Evolutionary conservation across 1,140 invertebrate genomes (phyloP).

Genomic region (Drosophila ironensis): DNA sequence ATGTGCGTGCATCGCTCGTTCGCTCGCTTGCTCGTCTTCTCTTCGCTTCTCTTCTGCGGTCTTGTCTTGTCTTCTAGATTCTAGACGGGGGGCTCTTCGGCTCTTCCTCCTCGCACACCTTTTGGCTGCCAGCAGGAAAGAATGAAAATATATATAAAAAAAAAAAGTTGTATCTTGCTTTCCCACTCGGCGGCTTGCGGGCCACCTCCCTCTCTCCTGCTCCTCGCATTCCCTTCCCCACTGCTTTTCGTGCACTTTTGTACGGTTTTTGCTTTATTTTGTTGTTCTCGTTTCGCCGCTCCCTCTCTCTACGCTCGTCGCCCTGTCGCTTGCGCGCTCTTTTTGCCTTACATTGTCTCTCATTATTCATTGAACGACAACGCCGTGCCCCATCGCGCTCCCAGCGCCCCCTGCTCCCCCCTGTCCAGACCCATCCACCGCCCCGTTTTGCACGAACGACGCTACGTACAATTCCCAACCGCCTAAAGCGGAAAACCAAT

Average conservation of each 20-base stretch:
- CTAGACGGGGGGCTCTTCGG: constrained; percentile 49
- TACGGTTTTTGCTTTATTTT: constrained; percentile 70
- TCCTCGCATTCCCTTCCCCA: constrained; percentile 46
- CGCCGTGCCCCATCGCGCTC: constrained; percentile 13
- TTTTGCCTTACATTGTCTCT: constrained; percentile 68
- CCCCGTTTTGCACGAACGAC: constrained; percentile 65
- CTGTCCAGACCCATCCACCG: constrained; percentile 33
- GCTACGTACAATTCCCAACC: constrained; percentile 68
- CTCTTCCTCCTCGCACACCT: constrained; percentile 14
- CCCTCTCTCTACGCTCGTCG: constrained; percentile 20
- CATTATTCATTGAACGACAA: constrained; percentile 78
- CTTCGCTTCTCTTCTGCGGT: constrained; percentile 17
- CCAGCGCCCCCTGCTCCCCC: constrained; percentile 11
- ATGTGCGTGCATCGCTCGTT: constrained; percentile 54
- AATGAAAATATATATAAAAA: no score
- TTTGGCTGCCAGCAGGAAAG: constrained; percentile 59
- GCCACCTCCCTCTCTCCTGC: constrained; percentile 19
- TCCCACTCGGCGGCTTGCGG: constrained; percentile 15
- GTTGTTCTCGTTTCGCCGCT: constrained; percentile 61
- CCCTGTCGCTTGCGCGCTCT: constrained; percentile 20
- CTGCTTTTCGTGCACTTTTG: constrained; percentile 71
- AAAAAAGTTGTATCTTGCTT: constrained; percentile 65
- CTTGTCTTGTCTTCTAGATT: constrained; percentile 59
- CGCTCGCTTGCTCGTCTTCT: no score
- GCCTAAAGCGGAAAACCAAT: constrained; percentile 80